Conservation (phyloP, 2,113 vertebrate species). For the Callipepla squamata region DNA sequence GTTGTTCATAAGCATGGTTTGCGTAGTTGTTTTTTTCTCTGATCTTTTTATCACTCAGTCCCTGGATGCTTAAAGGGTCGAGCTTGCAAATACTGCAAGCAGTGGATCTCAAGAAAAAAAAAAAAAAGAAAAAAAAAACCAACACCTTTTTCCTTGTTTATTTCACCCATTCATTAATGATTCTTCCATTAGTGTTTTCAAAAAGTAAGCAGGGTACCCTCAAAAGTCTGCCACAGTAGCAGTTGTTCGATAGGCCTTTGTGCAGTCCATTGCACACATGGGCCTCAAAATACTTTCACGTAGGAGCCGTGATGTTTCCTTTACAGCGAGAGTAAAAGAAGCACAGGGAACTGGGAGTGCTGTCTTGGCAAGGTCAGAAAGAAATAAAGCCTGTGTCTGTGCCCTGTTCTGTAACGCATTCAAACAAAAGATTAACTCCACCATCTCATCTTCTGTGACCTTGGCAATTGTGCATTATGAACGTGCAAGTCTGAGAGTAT, state of each 20-base stretch:
- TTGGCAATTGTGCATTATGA: accelerated
- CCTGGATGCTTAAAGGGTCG: neutral
- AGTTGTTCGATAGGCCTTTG: neutral
- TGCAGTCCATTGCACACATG: neutral
- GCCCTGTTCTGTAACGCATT: neutral
- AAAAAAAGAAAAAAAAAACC: neutral
- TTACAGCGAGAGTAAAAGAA: neutral
- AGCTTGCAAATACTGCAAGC: neutral
- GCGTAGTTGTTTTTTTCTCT: neutral
- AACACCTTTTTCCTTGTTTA: no score
- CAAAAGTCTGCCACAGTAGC: neutral
- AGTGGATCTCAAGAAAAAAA: neutral
- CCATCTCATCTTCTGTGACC: neutral
- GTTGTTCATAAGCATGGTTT: neutral
- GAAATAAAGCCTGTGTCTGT: neutral
- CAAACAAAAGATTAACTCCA: neutral
- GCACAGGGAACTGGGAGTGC: neutral
- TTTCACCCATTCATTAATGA: neutral
- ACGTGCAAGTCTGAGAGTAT: neutral
- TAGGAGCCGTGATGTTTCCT: neutral
- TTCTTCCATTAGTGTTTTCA: neutral
- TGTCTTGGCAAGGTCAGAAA: neutral
- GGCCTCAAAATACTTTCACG: neutral
- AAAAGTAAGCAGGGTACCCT: neutral
- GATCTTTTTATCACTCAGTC: neutral